Conservation (phyloP, 2,113 vertebrate genomes). For the Siphamia tubifer region DNA sequence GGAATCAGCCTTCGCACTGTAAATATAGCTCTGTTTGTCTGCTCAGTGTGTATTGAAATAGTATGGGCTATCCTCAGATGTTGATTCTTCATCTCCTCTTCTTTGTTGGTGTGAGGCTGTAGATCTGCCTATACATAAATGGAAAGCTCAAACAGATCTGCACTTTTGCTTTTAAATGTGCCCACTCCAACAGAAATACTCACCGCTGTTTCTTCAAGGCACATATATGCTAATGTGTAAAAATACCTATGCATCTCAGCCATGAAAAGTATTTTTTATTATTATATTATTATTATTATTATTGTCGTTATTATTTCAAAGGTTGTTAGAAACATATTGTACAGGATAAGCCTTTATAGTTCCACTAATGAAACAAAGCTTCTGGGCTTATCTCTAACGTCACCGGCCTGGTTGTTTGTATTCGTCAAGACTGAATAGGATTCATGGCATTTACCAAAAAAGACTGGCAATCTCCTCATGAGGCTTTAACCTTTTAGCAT, state of each 20-base stretch:
- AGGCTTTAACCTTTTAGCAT: conserved; percentile 9
- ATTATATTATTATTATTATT: too few relatives aligned
- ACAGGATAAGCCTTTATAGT: conserved; percentile 54
- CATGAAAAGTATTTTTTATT: conserved; percentile 72
- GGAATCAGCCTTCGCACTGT: not conserved
- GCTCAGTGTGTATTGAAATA: not conserved
- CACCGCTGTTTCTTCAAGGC: conserved; percentile 71
- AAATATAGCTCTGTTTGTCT: not conserved
- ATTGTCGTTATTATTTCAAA: too few relatives aligned
- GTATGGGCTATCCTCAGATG: not conserved
- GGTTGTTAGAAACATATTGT: conserved; percentile 69
- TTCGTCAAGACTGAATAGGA: conserved; percentile 29
- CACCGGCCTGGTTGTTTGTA: conserved; percentile 25
- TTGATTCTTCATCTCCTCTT: not conserved
- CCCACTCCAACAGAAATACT: conserved; percentile 59
- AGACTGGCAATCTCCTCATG: conserved; percentile 25
- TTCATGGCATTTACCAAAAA: conserved; percentile 45
- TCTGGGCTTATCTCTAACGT: conserved; percentile 40
- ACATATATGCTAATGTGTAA: conserved; percentile 74
- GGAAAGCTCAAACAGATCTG: conserved; percentile 41
- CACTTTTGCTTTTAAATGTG: conserved; percentile 35
- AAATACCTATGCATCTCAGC: conserved; percentile 76
- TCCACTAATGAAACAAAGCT: conserved; percentile 60
- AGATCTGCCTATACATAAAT: conserved; percentile 26
- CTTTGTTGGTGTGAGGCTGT: not conserved